Base-by-base conservation (phyloP, 1,140 invertebrate species). In the Drosophila ananassae region DNA sequence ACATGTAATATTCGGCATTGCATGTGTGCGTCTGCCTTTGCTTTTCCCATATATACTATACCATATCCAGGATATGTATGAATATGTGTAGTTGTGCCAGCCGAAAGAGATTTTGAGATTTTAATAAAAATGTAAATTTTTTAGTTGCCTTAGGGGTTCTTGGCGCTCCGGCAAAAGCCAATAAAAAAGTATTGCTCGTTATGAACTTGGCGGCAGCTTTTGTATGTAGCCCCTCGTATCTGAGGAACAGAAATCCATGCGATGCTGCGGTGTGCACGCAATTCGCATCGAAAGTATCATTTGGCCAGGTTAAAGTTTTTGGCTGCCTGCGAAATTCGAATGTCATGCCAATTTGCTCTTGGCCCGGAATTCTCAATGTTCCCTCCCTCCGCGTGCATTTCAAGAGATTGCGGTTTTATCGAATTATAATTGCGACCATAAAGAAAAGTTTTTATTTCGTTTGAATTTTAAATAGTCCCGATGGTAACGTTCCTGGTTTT, bases 51-150 rank as follows among this genome's bases (percentile, higher is more conserved):
- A 17, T 12, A 21, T 12, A 44, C 5, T 13, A 41, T 47, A 32
- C 5, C 6, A 28, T 28, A 28, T 6, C 52, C 39, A 37, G 12
- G 28, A 13, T 53, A 44, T 48, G 48, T 28, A 30, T 67, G 46
- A 46, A 51, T 21, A 17, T 56, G 21, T 52, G 37, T 60, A 63
- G 69, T 60, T 84, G 17, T 77, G 62, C 48, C 50, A 75, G 61
- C 53, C 73, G 68, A 60, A 56, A 74, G 44, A 41, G 67, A 44
- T 44, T 44, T 44, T 44, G 44, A 74, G 77, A 74, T 85, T 85
- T 85, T 85, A 87, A 85, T 85, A 87, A 85, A 85, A 85, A 85
- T 85, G 82, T 78, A 87, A 85, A 85, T 85, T 85, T 67, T 60
- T 71, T 66, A 74, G 64, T 78, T 56, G 82, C 83, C 83, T 78